Conservation (phyloP, 2,888 invertebrate genomes). For the Arge pagana region DNA sequence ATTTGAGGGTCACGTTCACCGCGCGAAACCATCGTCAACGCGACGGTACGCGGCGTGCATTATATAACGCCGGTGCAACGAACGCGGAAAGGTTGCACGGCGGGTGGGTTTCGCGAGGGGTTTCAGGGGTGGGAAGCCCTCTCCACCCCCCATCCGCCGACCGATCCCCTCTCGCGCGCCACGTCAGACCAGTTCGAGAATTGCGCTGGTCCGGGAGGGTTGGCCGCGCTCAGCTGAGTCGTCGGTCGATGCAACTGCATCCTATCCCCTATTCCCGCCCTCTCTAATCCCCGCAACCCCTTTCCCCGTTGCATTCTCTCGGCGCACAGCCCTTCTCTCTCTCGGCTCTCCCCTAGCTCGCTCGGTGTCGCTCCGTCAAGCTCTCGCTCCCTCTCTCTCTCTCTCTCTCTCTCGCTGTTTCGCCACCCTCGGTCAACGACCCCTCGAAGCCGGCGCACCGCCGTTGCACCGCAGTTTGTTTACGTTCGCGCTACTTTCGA, state of each 20-base stretch:
- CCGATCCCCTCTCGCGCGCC: neutral
- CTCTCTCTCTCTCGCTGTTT: conserved; percentile 24
- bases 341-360: conserved; percentile 24
- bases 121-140: conserved; percentile 41
- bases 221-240: conserved; percentile 50
- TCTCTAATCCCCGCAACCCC: conserved; percentile 33
- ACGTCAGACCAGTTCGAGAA: conserved; percentile 5
- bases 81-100: too few species aligned
- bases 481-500: conserved; percentile 52
- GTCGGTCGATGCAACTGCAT: conserved; percentile 54
- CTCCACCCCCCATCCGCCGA: neutral
- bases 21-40: conserved; percentile 45
- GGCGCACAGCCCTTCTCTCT: conserved; percentile 30
- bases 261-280: conserved; percentile 36
- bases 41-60: conserved; percentile 2
- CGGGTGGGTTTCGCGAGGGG: conserved; percentile 29
- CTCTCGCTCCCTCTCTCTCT: conserved; percentile 3
- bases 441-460: conserved; percentile 46
- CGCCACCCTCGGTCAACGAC: conserved; percentile 52
- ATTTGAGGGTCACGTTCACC: conserved; percentile 59
- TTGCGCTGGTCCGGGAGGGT: conserved; percentile 26
- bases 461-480: conserved; percentile 45
- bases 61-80: conserved; percentile 31
- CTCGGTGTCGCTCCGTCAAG: conserved; percentile 20
- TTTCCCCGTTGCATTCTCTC: conserved; percentile 17